phyloP scores from a whole-genome alignment of 2,888 invertebrate species.

The Vesta saturnalis region DNA sequence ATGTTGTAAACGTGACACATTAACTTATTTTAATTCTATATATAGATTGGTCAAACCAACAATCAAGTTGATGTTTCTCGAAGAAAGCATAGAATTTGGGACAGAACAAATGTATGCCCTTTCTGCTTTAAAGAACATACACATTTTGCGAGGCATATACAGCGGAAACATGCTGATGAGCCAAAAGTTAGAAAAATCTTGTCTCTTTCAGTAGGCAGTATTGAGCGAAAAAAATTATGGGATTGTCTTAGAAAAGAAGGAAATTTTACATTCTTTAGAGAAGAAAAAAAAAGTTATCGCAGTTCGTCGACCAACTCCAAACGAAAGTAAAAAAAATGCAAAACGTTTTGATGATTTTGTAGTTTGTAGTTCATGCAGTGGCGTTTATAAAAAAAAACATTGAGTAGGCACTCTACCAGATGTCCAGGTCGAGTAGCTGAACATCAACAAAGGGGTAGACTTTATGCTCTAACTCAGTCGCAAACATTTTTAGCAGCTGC shows the following conservation, averaged over 20 bases:
- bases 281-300: constrained; percentile 15
- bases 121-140: constrained; percentile 13
- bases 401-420: constrained; percentile 7
- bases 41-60: too few relatives aligned
- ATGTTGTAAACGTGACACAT: too few relatives aligned
- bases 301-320: constrained; percentile 18
- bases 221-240: constrained; percentile 12
- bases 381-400: constrained; percentile 18
- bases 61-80: too few relatives aligned
- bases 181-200: constrained; percentile 16
- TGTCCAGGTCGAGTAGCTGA: constrained; percentile 5
- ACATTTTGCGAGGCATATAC: constrained; percentile 24
- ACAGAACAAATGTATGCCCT: too few relatives aligned
- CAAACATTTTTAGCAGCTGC: constrained; percentile 17
- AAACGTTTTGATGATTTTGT: constrained; percentile 13
- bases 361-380: constrained; percentile 7
- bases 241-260: constrained; percentile 19
- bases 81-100: too few relatives aligned
- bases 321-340: constrained; percentile 14
- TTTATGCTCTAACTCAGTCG: constrained; percentile 15
- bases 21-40: too few relatives aligned
- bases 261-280: constrained; percentile 15
- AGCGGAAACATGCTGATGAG: constrained; percentile 22
- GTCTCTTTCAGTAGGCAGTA: constrained; percentile 6
- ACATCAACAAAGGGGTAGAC: constrained; percentile 8